phyloP scores from a whole-genome alignment of 2,113 vertebrate species.

The Notarius lentiginosus region DNA sequence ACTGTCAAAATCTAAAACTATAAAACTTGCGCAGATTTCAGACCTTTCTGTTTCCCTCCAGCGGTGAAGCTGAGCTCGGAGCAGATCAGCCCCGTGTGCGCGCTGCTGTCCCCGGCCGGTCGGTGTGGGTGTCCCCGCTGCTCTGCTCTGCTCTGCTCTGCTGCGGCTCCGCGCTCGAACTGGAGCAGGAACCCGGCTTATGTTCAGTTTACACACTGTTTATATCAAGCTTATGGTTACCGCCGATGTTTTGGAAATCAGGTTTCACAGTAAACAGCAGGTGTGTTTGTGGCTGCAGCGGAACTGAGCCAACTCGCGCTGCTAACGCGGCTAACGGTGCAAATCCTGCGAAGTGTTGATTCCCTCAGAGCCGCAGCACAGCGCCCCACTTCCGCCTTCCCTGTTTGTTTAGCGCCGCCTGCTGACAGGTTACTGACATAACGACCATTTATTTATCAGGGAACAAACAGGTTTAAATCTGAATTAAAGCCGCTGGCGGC shows the following conservation, averaged over 20 bases:
- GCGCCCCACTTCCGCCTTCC: not conserved
- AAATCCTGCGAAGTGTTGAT: not conserved
- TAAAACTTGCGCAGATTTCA: too few species aligned
- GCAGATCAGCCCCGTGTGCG: not conserved
- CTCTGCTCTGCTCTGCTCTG: not conserved
- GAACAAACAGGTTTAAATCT: not conserved
- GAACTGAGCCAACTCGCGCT: not conserved
- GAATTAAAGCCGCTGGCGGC: too few species aligned
- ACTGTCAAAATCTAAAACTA: not conserved
- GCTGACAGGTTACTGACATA: not conserved
- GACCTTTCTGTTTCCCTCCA: not conserved
- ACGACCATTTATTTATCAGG: not conserved
- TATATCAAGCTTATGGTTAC: not conserved
- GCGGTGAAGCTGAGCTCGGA: not conserved
- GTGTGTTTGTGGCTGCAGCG: not conserved
- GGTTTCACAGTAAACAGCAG: not conserved
- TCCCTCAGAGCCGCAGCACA: not conserved
- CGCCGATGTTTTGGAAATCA: not conserved
- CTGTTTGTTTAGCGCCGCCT: not conserved
- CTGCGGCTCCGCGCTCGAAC: not conserved
- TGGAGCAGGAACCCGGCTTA: not conserved
- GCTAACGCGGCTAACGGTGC: conserved; percentile 1
- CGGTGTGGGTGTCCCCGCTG: not conserved
- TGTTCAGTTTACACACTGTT: not conserved
- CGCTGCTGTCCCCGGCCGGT: not conserved